Evolutionary conservation across 2,888 invertebrate species (phyloP), one percentile per base, ranked within the genome.

Genomic region (Polietes domitor): DNA sequence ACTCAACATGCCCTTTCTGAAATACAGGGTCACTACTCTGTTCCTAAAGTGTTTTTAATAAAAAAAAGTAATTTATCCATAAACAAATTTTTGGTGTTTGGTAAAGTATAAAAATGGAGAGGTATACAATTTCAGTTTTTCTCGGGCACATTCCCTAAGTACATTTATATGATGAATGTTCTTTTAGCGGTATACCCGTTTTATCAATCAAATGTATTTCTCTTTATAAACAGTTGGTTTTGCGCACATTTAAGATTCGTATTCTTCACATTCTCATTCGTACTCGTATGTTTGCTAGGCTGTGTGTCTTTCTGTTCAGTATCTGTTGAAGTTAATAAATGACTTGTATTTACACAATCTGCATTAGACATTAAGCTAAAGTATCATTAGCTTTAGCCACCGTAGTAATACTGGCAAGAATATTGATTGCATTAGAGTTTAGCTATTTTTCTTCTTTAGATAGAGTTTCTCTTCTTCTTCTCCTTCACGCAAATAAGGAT

Each of bases 321-420:
- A 81, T 81, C 84, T 61, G 26, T 24, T 78, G 78, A 81, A 76
- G 28, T 79, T 81, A 81, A 84, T 81, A 84, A 84, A 84, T 84
- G 81, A 84, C 84, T 81, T 76, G 75, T 19, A 81, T 84, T 84
- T 84, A 65, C 61, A 17, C 72, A 81, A 84, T 84, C 83, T 74
- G 61, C 81, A 81, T 84, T 84, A 84, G 84, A 84, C 84, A 79
- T 84, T 84, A 84, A 84, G 84, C 84, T 81, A 84, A 84, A 78
- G 84, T 79, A 81, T 84, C 84, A 84, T 81, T 84, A 81, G 78
- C 55, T 55, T 78, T 76, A 78, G 83, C 77, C 83, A 80, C 83
- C 28, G 83, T 77, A 83, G 75, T 78, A 75, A 65, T 65, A 55
- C 37, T 26, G 26, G 47, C 26, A 73, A 37, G 32, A 71, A 68